phyloP scores from a whole-genome alignment of 2,888 invertebrate species.

The Dicyrtoma fusca region DNA sequence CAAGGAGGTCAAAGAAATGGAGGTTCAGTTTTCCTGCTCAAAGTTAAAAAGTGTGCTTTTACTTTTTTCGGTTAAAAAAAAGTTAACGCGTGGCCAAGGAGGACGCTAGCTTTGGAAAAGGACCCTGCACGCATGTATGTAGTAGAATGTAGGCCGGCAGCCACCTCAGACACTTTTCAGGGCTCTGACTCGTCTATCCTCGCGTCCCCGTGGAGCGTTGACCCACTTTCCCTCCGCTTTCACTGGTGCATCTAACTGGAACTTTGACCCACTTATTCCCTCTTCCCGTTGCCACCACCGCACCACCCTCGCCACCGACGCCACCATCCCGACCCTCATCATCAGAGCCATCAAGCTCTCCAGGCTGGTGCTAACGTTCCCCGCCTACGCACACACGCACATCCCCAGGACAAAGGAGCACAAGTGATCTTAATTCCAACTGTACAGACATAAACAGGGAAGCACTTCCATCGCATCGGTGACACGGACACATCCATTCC shows the following conservation, averaged over 20 bases:
- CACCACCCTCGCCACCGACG: neutral
- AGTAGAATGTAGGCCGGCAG: neutral
- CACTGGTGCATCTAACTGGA: slow-evolving; percentile 20
- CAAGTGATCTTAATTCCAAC: too few species aligned
- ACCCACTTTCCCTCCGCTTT: slow-evolving; percentile 8
- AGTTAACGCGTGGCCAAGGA: too few species aligned
- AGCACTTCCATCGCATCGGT: too few species aligned
- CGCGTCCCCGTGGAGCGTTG: neutral
- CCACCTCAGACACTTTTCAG: neutral
- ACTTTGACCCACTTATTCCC: neutral
- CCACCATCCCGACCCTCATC: neutral
- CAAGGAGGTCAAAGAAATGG: too few species aligned
- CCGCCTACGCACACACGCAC: neutral
- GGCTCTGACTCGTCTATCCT: slow-evolving; percentile 2
- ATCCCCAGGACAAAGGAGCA: too few species aligned
- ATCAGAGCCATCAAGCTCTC: neutral
- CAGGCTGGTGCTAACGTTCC: neutral
- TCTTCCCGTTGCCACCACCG: neutral
- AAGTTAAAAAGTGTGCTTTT: too few species aligned
- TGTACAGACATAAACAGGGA: too few species aligned
- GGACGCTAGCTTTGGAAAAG: too few species aligned
- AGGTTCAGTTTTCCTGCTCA: too few species aligned
- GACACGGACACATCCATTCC: too few species aligned
- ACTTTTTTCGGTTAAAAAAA: too few species aligned
- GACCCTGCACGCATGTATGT: neutral